Evolutionary conservation across 2,888 invertebrate genomes (phyloP), one percentile per base, ranked within the genome.

Genomic region (Drosophila emarginata): DNA sequence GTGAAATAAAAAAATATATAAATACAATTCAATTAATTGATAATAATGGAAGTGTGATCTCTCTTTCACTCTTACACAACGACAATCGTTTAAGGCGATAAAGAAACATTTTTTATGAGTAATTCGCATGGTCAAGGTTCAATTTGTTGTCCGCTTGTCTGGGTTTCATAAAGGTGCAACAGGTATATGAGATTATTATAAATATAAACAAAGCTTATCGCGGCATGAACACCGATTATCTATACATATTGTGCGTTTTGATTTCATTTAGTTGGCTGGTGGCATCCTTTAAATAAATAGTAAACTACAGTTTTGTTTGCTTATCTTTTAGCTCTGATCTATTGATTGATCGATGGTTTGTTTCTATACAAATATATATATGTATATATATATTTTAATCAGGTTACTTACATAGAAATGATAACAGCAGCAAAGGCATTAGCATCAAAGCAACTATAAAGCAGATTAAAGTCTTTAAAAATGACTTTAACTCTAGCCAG

Each of bases 331-430:
- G 32, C 32, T 45, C 4, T 76, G 80, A 65, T 40, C 79, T 72
- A 72, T 64, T 79, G 74, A 84, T 87, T 83, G 32, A 32, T 32
- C 9, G 32, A 32, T 9, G 32, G 28, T 28, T 28, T 28, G 28
- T 28, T 23, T 23, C 23, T 23, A 23, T n/a, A n/a, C n/a, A n/a
- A n/a, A n/a, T 23, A 23, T 23, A 23, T 23, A 23, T 26, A 32
- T 32, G 4, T 32, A 9, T 87, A 76, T 75, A 73, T 56, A 61
- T 45, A 45, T 18, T 11, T 45, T 45, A 45, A 45, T 45, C 45
- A 21, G 45, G 14, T 45, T 83, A 91, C 91, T 91, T 88, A 91
- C 91, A 91, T 32, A 91, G 62, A 71, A 91, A 91, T 56, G 91
- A 89, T 61, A 90, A 61, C 21, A 90, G 59, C 51, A 91, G 74